Percentiles rank a stretch among this genome's conserved stretches.
Conservation (phyloP, 1,140 invertebrate species). For the Bombus breviceps region DNA sequence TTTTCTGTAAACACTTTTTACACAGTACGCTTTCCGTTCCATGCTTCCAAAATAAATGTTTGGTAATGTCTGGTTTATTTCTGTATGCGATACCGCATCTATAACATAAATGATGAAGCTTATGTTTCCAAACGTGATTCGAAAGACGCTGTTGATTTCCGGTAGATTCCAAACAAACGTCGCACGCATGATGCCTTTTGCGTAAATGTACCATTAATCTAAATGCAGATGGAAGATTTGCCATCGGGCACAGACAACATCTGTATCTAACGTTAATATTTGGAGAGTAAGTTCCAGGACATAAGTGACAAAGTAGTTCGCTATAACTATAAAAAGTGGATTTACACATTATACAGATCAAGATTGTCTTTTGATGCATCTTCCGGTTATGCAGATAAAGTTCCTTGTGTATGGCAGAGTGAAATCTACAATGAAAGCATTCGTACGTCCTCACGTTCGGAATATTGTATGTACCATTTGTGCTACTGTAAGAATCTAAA, state of each 20-base stretch:
- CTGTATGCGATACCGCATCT: constrained; percentile 92
- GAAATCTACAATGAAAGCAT: constrained; percentile 92
- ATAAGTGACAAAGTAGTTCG: constrained; percentile 92
- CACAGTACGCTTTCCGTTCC: constrained; percentile 93
- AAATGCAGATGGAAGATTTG: constrained; percentile 91
- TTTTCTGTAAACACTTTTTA: constrained; percentile 92
- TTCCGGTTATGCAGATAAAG: constrained; percentile 92
- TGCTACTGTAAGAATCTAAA: constrained; percentile 86
- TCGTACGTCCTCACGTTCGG: constrained; percentile 86
- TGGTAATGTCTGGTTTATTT: constrained; percentile 93
- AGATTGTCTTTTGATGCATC: constrained; percentile 91
- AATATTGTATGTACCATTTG: constrained; percentile 81
- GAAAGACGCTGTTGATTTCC: constrained; percentile 90
- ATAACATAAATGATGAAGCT: constrained; percentile 92
- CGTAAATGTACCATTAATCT: constrained; percentile 92
- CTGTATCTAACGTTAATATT: constrained; percentile 86
- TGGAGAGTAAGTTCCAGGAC: constrained; percentile 88
- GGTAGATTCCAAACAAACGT: constrained; percentile 92
- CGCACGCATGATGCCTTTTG: constrained; percentile 91
- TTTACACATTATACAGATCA: constrained; percentile 93
- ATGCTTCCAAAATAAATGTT: constrained; percentile 95
- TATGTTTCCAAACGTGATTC: constrained; percentile 94
- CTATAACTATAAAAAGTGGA: constrained; percentile 93
- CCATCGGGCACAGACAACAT: constrained; percentile 89
- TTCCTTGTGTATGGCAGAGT: constrained; percentile 90